Percentiles rank a stretch among this genome's conserved stretches.
Conservation (phyloP, 2,113 vertebrate species). For the Passer domesticus region DNA sequence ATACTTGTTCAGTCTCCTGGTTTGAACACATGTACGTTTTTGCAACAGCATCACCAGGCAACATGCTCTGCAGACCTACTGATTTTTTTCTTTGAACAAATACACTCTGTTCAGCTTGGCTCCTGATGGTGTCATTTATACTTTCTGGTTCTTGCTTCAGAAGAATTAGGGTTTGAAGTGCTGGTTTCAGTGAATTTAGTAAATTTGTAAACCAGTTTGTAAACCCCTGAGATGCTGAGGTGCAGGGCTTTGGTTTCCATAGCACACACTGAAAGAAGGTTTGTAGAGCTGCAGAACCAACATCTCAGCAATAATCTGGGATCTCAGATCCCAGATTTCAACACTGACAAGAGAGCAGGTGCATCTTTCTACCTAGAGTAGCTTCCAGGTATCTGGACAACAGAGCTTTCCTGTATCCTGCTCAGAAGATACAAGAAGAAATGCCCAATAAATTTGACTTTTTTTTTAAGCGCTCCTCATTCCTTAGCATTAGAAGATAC, state of each 20-base stretch:
- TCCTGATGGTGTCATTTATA: not conserved
- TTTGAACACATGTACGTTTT: rapidly evolving
- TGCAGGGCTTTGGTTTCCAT: not conserved
- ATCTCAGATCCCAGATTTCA: not conserved
- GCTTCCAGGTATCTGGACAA: not conserved
- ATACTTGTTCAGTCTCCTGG: not conserved
- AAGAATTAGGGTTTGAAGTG: not conserved
- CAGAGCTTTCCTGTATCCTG: not conserved
- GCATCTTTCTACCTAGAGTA: not conserved
- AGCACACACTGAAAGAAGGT: not conserved
- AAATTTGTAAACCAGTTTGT: not conserved
- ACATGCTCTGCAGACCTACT: not conserved
- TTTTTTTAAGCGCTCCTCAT: not conserved
- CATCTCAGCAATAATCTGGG: not conserved
- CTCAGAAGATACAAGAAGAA: not conserved
- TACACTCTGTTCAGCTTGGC: not conserved
- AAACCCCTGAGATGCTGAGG: not conserved
- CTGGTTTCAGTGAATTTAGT: not conserved
- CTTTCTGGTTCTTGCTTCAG: not conserved
- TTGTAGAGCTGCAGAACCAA: not conserved
- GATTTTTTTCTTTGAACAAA: not conserved
- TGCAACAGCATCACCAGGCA: not conserved
- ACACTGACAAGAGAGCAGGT: not conserved
- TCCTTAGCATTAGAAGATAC: not conserved
- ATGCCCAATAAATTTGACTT: not conserved